A percentile compares a stretch with the other conserved stretches of the same genome.
Evolutionary conservation across 2,113 vertebrate genomes (phyloP).

Genomic region (Sinosuthora webbiana): DNA sequence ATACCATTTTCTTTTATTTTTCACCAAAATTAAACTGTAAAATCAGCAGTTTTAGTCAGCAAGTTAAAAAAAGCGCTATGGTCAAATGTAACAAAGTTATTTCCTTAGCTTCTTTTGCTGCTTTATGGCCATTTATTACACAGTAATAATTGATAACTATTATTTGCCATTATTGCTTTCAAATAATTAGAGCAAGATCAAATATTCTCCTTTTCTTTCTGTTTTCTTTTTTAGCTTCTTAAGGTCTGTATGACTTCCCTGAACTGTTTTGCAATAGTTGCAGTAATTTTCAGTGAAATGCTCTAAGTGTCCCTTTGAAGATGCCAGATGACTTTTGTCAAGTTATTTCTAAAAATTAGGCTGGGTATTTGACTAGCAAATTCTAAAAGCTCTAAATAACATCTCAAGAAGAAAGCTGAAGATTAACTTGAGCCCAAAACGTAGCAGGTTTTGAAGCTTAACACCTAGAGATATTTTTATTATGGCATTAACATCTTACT

Average conservation of each 20-base stretch:
- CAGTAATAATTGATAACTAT: background rate
- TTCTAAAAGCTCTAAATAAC: background rate
- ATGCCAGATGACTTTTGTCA: background rate
- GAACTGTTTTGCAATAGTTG: background rate
- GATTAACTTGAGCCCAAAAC: background rate
- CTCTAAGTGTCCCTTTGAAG: background rate
- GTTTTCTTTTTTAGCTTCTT: background rate
- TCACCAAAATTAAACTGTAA: background rate
- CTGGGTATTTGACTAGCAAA: background rate
- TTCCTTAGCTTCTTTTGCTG: background rate
- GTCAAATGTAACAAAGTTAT: background rate
- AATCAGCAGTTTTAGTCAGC: background rate
- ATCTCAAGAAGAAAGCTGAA: background rate
- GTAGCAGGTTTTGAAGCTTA: background rate
- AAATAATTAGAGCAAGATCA: background rate
- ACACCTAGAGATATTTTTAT: background rate
- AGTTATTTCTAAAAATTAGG: background rate
- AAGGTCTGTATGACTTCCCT: background rate
- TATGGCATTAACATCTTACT: background rate
- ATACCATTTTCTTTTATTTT: background rate
- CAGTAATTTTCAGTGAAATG: background rate
- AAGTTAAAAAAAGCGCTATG: background rate
- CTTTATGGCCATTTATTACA: background rate
- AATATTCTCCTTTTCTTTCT: background rate
- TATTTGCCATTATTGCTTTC: background rate